Evolutionary conservation across 2,797 vertebrate genomes (phyloP).

Genomic region (Peromyscus eremicus): DNA sequence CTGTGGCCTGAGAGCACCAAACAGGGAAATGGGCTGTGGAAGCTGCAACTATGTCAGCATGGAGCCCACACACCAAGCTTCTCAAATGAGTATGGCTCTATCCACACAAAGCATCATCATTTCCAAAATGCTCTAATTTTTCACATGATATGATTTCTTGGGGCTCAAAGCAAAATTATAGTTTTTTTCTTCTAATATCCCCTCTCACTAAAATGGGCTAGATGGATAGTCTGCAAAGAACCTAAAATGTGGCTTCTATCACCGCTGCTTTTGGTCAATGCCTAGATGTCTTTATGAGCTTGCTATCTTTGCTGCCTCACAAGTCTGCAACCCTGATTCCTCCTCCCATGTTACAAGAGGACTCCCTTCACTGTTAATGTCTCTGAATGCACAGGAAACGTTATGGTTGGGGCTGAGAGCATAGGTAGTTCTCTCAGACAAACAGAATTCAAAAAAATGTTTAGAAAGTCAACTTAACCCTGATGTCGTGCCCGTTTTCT

Average conservation of each 20-base stretch:
- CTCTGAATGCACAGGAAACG: slow-evolving; percentile 15
- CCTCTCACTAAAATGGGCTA: slow-evolving; percentile 34
- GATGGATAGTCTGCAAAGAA: slow-evolving; percentile 33
- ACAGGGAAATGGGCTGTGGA: neutral
- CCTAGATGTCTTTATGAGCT: neutral
- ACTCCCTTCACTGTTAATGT: neutral
- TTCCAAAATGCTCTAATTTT: slow-evolving; percentile 70
- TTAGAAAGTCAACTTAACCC: slow-evolving; percentile 33
- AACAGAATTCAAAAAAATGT: neutral
- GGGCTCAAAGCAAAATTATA: slow-evolving; percentile 62
- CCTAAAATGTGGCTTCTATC: neutral
- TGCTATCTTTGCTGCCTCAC: slow-evolving; percentile 2
- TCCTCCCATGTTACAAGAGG: neutral
- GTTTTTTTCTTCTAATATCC: slow-evolving; percentile 53
- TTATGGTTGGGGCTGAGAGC: neutral
- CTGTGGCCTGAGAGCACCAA: slow-evolving; percentile 33
- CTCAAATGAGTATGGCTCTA: neutral
- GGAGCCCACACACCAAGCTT: slow-evolving; percentile 7
- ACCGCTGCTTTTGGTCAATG: neutral
- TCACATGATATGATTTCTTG: slow-evolving; percentile 33
- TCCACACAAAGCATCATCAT: slow-evolving; percentile 45
- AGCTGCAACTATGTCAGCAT: slow-evolving; percentile 22
- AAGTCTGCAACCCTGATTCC: neutral
- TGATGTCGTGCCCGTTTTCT: neutral
- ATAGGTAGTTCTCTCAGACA: neutral